Evolutionary conservation across 2,113 vertebrate genomes (phyloP), one percentile per base, ranked within the genome.

Genomic region (Archocentrus centrarchus): DNA sequence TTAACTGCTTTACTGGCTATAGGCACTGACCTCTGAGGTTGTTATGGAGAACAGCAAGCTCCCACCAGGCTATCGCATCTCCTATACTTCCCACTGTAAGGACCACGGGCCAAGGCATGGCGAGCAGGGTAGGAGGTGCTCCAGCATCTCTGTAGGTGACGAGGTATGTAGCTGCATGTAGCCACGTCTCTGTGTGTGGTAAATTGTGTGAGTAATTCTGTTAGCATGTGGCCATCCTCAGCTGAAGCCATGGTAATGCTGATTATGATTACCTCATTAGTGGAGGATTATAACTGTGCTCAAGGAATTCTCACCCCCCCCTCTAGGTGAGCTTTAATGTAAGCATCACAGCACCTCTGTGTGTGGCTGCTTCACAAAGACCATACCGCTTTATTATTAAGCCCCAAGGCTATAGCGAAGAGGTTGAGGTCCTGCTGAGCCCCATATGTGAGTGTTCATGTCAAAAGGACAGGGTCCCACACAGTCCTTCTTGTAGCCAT

Each of bases 221-320:
- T 84, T 89, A 84, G 83, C 78, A 64, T 83, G 91, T 57, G 83
- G 82, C 76, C 57, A 70, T 60, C 79, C 22, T n/a, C 50, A 13
- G 63, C 14, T 27, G 70, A 81, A 68, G 58, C 10, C 5, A 6
- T 24, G 14, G 44, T 77, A 60, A 75, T 82, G 90, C 57, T 88
- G 66, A 92, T 91, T 83, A 84, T 87, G 64, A 93, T 91, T 85
- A 81, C 35, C 88, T 88, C 84, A 64, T 92, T 91, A 86, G 79
- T 17, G 17, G 58, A 37, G 79, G 76, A 63, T 85, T 83, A 62
- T 59, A 76, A 82, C 44, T 58, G 55, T 35, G 80, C 81, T 70
- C 6, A 11, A 77, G 80, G 75, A 64, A 79, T 55, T 79, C 58
- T 79, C 62, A 53, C 59, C 75, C 82, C 47, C 85, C 47, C 83